Conservation (phyloP, 2,888 invertebrate genomes). For the Gymnosoma rotundatum region DNA sequence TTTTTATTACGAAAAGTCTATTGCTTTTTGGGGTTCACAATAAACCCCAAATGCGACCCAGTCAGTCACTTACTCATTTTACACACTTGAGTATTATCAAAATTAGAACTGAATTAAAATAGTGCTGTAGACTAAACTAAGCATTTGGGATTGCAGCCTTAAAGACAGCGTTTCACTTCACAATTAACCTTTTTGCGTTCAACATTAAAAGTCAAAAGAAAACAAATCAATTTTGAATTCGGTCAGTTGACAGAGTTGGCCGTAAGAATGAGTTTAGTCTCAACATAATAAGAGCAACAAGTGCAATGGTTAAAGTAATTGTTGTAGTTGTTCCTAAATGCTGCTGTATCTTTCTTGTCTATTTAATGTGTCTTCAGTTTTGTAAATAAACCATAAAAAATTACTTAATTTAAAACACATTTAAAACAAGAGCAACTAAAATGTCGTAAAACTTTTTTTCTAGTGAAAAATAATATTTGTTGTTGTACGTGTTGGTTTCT, state of each 20-base stretch:
- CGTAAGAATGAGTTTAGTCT: neutral
- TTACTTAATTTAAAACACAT: constrained; percentile 75
- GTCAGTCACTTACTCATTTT: neutral
- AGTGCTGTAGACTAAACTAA: neutral
- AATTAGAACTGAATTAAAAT: constrained; percentile 76
- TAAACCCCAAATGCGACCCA: constrained; percentile 19
- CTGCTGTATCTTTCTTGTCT: constrained; percentile 3
- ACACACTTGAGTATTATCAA: constrained; percentile 70
- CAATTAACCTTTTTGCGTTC: constrained; percentile 71
- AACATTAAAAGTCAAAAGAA: constrained; percentile 39
- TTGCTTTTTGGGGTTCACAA: neutral
- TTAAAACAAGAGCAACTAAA: constrained; percentile 63
- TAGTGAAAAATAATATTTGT: constrained; percentile 22
- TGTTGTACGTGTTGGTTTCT: constrained; percentile 2
- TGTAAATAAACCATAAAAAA: constrained; percentile 80
- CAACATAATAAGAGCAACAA: neutral
- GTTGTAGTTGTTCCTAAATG: constrained; percentile 20
- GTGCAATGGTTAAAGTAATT: neutral
- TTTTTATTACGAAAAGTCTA: constrained; percentile 74
- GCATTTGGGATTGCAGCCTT: constrained; percentile 16
- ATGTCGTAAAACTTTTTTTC: constrained; percentile 56
- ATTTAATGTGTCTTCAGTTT: constrained; percentile 57
- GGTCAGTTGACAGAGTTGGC: constrained; percentile 24
- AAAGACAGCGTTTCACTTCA: constrained; percentile 51
- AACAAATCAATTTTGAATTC: constrained; percentile 69